These are phyloP conservation scores for Oasisia sp. DNA, from an alignment of 2,888 invertebrate genomes.

Conservation along the genomic window DNA sequence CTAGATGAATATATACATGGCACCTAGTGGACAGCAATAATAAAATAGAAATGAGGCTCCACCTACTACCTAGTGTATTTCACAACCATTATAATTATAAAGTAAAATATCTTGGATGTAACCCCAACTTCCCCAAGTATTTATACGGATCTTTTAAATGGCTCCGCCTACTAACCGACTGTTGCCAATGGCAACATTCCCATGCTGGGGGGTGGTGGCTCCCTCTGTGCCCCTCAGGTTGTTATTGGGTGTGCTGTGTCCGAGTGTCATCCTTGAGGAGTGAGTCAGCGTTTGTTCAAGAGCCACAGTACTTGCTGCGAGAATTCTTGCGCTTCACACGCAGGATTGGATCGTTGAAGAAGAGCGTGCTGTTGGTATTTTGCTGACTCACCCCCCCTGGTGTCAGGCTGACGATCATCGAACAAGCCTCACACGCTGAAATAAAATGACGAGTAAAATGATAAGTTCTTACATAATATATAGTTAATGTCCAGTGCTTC, in stretches of 20 bases:
- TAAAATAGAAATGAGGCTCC: background rate
- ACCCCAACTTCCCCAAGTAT: background rate
- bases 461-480: too few relatives aligned
- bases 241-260: conserved; percentile 20
- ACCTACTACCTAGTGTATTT: background rate
- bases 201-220: conserved; percentile 18
- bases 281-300: conserved; percentile 32
- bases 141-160: background rate
- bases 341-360: conserved; percentile 34
- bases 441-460: background rate
- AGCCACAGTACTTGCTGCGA: conserved; percentile 37
- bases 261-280: conserved; percentile 18
- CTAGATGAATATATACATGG: too few relatives aligned
- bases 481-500: too few relatives aligned
- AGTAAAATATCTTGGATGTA: background rate
- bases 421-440: background rate
- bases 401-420: background rate
- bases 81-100: background rate
- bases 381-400: background rate
- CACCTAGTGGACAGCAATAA: too few relatives aligned
- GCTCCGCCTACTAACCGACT: conserved; percentile 20
- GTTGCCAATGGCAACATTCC: conserved; percentile 21
- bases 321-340: conserved; percentile 35
- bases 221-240: conserved; percentile 21
- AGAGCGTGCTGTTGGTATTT: conserved; percentile 18